Percentiles rank a stretch among this genome's conserved stretches.
These are phyloP conservation scores for Holocentrus rufus DNA, from an alignment of 2,797 vertebrate species.

Conservation along the genomic window DNA sequence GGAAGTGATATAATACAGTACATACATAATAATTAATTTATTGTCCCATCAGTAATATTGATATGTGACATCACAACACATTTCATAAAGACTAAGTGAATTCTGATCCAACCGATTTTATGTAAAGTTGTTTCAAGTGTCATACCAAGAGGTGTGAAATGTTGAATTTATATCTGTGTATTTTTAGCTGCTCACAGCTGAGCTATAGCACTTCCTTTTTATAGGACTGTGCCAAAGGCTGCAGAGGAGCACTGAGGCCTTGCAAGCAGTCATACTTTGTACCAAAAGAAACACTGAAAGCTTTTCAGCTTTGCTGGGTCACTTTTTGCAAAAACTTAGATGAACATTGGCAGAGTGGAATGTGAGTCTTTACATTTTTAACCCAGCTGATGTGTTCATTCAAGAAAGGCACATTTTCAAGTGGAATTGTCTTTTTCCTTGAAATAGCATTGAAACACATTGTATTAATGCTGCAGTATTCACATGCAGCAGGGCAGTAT, in stretches of 20 bases:
- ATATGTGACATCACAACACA: too few species aligned
- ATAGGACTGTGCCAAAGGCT: conserved; percentile 47
- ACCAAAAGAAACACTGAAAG: background rate
- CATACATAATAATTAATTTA: too few species aligned
- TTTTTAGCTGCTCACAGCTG: conserved; percentile 47
- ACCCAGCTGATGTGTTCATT: background rate
- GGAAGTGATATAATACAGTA: too few species aligned
- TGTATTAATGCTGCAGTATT: background rate
- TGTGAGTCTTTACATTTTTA: background rate
- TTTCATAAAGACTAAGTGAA: too few species aligned
- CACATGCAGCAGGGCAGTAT: background rate
- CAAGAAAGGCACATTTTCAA: background rate
- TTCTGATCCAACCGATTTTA: background rate
- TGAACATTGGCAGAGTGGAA: background rate
- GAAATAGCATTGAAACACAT: conserved; percentile 33
- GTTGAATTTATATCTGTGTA: conserved; percentile 39
- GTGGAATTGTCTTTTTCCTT: background rate
- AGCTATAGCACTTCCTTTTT: conserved; percentile 49
- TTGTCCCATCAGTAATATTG: too few species aligned
- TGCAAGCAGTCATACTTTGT: conserved; percentile 28
- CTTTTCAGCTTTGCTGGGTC: too few species aligned
- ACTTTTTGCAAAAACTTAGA: too few species aligned
- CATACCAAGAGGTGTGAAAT: conserved; percentile 27
- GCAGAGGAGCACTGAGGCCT: conserved; percentile 68
- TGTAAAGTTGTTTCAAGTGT: background rate